These are phyloP conservation scores for Danaus plexippus DNA, from an alignment of 1,140 invertebrate species.

Conservation along the genomic window DNA sequence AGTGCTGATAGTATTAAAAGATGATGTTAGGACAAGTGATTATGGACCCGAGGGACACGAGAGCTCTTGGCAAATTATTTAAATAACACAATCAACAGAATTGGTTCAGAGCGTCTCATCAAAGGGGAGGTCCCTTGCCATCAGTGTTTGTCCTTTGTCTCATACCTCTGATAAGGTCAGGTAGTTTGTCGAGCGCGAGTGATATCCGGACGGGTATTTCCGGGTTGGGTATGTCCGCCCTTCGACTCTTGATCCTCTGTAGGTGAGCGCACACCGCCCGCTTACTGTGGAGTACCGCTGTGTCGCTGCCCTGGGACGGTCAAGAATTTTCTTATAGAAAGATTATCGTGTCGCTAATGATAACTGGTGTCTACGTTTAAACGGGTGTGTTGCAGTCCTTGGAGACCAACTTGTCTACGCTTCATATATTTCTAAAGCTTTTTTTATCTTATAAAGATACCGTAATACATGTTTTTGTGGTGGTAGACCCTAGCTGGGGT, in stretches of 20 bases:
- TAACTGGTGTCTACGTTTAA: too few species aligned
- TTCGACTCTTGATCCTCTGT: slow-evolving; percentile 82
- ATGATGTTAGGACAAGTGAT: background rate
- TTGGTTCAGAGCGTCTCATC: background rate
- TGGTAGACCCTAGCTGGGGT: too few species aligned
- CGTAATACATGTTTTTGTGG: too few species aligned
- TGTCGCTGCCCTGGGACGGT: slow-evolving; percentile 78
- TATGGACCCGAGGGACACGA: background rate
- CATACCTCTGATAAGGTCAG: slow-evolving; percentile 82
- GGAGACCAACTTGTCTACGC: too few species aligned
- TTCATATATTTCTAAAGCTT: too few species aligned
- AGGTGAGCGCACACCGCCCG: slow-evolving; percentile 82
- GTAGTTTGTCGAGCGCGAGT: slow-evolving; percentile 82
- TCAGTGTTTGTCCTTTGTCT: slow-evolving; percentile 1
- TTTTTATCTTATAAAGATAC: too few species aligned
- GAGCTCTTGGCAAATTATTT: too few species aligned
- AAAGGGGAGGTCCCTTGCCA: slow-evolving; percentile 3
- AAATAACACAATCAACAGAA: background rate
- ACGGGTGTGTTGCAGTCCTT: too few species aligned
- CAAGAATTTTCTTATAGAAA: background rate
- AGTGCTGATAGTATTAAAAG: too few species aligned
- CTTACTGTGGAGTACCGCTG: slow-evolving; percentile 88
- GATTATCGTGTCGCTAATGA: too few species aligned
- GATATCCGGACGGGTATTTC: slow-evolving; percentile 87
- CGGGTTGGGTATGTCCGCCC: slow-evolving; percentile 87